Conservation (phyloP, 2,797 vertebrate genomes). For the Acanthiza pusilla region DNA sequence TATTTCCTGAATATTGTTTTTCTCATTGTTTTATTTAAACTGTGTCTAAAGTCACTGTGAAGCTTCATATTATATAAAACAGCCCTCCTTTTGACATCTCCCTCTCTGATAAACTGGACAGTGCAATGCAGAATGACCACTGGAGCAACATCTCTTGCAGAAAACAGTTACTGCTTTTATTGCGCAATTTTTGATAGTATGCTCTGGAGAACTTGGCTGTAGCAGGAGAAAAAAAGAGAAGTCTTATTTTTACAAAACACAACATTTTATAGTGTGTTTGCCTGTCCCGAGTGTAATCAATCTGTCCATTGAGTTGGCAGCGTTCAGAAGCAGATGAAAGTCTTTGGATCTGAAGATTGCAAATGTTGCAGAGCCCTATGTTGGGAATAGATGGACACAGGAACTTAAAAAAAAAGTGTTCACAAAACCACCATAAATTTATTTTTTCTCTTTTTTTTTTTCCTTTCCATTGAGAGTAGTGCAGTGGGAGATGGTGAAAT, state of each 20-base stretch:
- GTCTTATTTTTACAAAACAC: not conserved
- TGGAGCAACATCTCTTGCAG: not conserved
- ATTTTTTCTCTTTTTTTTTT: not conserved
- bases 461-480: not conserved
- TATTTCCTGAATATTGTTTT: not conserved
- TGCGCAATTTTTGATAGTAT: not conserved
- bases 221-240: not conserved
- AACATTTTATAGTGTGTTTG: not conserved
- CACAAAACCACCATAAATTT: not conserved
- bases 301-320: not conserved
- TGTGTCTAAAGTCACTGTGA: not conserved
- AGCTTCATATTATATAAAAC: not conserved
- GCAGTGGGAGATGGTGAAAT: not conserved
- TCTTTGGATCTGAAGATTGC: not conserved
- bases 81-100: not conserved
- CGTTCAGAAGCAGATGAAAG: not conserved
- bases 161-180: not conserved
- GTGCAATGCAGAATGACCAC: not conserved
- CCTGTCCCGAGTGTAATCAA: not conserved
- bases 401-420: not conserved
- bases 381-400: not conserved
- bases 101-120: not conserved
- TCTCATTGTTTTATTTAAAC: not conserved
- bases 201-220: not conserved
- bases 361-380: not conserved